Evolutionary conservation across 2,797 vertebrate species (phyloP), one percentile per base, ranked within the genome.

Genomic region (Borostomias antarcticus): DNA sequence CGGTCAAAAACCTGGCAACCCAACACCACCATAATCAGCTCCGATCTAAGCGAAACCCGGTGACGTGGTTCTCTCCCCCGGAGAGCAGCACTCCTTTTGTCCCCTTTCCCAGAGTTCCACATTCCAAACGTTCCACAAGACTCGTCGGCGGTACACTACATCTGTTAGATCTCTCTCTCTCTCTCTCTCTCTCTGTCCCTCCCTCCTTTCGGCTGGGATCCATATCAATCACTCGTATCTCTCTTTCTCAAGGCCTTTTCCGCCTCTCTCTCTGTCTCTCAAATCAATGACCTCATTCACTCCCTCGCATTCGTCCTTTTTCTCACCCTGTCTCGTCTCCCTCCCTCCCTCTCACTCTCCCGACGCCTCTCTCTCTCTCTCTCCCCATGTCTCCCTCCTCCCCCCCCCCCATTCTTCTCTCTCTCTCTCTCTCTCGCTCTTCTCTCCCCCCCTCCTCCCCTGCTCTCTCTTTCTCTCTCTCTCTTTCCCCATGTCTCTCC

Each of bases 41-140:
- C 50, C 8, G 4, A 9, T 23, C 21, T 25, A 0, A 23, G 25
- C 23, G n/a, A n/a, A n/a, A n/a, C n/a, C n/a, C n/a, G n/a, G n/a
- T n/a, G n/a, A n/a, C n/a, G n/a, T n/a, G n/a, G n/a, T n/a, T n/a
- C 26, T 53, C 25, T 29, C 26, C 26, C 25, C 13, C 10, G 37
- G 37, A 11, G 37, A 40, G 37, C 37, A 3, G 37, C 13, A 11
- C 37, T 15, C 37, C 37, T 40, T 40, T 40, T 40, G 37, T 40
- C 37, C 37, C 15, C 37, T 40, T 15, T 58, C 61, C 2, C 6
- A 1, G 61, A 73, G 73, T 71, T 51, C 54, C 56, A 64, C 78
- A 80, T 87, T 87, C 78, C 84, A 64, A 26, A 74, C 81, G 69
- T 85, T 86, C 82, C 64, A 78, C 65, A 74, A 69, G 47, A 13